Evolutionary conservation across 2,113 vertebrate species (phyloP).

Genomic region (Caranx melampygus): DNA sequence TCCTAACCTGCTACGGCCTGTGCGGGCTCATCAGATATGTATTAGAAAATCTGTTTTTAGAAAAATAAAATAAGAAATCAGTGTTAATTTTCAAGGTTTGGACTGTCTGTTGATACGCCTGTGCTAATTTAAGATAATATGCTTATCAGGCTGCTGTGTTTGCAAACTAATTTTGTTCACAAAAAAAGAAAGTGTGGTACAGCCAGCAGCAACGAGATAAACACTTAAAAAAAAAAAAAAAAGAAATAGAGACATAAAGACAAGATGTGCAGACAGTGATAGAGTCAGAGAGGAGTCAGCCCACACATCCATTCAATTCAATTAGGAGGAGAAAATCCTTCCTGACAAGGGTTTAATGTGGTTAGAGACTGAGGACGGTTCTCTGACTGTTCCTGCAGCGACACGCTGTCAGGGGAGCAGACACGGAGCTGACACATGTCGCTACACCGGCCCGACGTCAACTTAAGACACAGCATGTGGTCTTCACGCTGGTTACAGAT

Average conservation of each 20-base stretch:
- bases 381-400: neutral
- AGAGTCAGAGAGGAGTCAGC: slow-evolving; percentile 20
- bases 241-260: neutral
- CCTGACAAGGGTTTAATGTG: slow-evolving; percentile 45
- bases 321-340: slow-evolving; percentile 46
- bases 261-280: neutral
- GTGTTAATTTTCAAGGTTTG: too few relatives aligned
- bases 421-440: neutral
- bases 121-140: too few relatives aligned
- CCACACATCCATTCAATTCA: slow-evolving; percentile 38
- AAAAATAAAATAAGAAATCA: too few relatives aligned
- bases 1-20: too few relatives aligned
- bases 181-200: neutral
- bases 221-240: neutral
- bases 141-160: too few relatives aligned
- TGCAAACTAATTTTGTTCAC: too few relatives aligned
- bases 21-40: too few relatives aligned
- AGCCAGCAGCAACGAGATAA: neutral
- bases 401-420: neutral
- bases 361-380: slow-evolving; percentile 39
- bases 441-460: neutral
- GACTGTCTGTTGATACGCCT: too few relatives aligned
- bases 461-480: neutral
- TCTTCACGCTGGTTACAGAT: neutral
- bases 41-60: too few relatives aligned